phyloP scores from a whole-genome alignment of 1,140 invertebrate genomes.

The Spodoptera litura region DNA sequence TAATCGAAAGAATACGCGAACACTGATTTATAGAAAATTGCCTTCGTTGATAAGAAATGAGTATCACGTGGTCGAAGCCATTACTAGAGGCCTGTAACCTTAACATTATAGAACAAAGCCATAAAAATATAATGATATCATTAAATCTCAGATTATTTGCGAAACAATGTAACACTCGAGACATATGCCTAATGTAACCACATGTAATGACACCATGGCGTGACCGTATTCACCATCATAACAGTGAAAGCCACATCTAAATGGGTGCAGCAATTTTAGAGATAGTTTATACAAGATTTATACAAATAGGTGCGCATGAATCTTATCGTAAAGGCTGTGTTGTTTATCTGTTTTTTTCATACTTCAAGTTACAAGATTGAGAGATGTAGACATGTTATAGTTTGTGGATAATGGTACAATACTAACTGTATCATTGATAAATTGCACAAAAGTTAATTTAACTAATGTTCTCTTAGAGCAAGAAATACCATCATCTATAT shows the following conservation, averaged over 20 bases:
- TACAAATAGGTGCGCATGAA: background rate
- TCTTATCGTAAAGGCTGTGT: background rate
- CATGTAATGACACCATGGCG: slow-evolving; percentile 26
- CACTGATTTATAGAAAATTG: no score
- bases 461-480: no score
- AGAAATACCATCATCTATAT: no score
- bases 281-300: slow-evolving; percentile 2
- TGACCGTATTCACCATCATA: background rate
- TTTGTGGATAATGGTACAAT: no score
- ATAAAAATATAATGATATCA: slow-evolving; percentile 9
- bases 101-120: background rate
- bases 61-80: background rate
- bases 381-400: no score
- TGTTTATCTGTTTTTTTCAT: no score
- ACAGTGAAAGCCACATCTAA: slow-evolving; percentile 33
- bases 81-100: background rate
- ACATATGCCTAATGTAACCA: slow-evolving; percentile 21
- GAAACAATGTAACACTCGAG: slow-evolving; percentile 3
- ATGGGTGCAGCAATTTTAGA: slow-evolving; percentile 21
- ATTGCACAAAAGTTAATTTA: no score
- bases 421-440: no score
- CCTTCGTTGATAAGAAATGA: background rate
- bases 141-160: background rate
- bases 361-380: no score
- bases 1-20: no score